Base-by-base conservation (phyloP, 2,888 invertebrate genomes). In the Oscheius sp. region DNA sequence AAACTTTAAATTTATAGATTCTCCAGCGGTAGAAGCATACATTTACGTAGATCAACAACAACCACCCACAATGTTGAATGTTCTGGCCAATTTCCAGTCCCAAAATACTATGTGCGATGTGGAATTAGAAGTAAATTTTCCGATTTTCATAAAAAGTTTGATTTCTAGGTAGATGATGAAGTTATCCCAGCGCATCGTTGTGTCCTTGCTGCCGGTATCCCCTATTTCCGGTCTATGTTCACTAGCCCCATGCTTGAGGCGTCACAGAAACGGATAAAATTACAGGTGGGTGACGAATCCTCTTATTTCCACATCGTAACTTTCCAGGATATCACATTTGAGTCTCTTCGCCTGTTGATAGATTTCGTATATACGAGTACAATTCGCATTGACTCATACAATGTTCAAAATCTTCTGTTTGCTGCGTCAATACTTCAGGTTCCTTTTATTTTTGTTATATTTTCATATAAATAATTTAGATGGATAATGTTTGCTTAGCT, bases 141-240 rank as follows among this genome's bases (percentile, higher is more conserved):
- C 49, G 21, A 9, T 35, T 41, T 43, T 43, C 41, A 7, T 21
- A 2, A 29, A 3, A 13, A 13, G 16, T 61, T 18, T 27, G 29
- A 12, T 66, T 63, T 78, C 29, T 56, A 83, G 83, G 76, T 76
- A 12, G 83, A 84, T 12, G 80, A 72, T 1, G 49, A 63, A 18
- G 56, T 74, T 0, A 81, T 87, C 46, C 56, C 72, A 16, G 86
- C 86, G 75, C 91, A 91, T 83, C 85, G 89, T 7, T 86, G 89
- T 52, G 89, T 91, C 43, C 82, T 91, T 59, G 89, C 90, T 0
- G 89, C 89, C 58, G 83, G 88, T 18, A 90, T 90, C 79, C 88
- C 89, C 18, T 91, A 91, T 77, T 91, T 91, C 81, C 84, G 88
- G 27, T 88, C 89, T 45, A 90, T 91, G 90, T 91, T 91, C 81